Evolutionary conservation across 2,888 invertebrate species (phyloP).

Genomic region (Mantis religiosa): DNA sequence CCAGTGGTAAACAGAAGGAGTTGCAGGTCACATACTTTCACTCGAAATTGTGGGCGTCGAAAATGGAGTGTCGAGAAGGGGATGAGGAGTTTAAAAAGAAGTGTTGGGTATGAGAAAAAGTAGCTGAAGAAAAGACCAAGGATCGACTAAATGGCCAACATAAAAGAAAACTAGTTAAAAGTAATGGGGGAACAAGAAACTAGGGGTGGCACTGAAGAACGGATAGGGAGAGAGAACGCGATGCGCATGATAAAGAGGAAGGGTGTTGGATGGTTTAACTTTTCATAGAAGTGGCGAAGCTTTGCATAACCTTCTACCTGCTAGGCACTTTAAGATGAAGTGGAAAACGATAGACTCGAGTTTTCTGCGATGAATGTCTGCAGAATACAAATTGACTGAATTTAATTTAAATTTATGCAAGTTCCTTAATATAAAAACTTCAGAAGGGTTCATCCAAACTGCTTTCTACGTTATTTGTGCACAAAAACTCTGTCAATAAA

Average conservation of each 20-base stretch:
- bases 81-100: background rate
- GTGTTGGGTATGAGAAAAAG: background rate
- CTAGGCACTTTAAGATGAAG: background rate
- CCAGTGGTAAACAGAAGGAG: background rate
- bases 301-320: background rate
- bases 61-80: background rate
- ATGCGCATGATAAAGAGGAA: background rate
- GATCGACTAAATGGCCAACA: background rate
- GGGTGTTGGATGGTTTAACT: background rate
- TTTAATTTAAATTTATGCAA: no score
- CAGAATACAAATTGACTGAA: no score
- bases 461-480: no score
- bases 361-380: no score
- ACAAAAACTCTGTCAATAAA: no score
- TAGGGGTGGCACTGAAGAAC: background rate
- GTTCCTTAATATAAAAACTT: no score
- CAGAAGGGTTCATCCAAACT: no score
- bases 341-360: background rate
- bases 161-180: conserved; percentile 16
- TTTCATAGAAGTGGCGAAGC: background rate
- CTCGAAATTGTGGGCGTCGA: background rate
- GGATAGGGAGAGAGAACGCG: background rate
- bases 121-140: conserved; percentile 7
- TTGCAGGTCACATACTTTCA: background rate
- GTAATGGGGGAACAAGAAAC: background rate